phyloP scores from a whole-genome alignment of 2,888 invertebrate genomes.

The Tribolium freemani region DNA sequence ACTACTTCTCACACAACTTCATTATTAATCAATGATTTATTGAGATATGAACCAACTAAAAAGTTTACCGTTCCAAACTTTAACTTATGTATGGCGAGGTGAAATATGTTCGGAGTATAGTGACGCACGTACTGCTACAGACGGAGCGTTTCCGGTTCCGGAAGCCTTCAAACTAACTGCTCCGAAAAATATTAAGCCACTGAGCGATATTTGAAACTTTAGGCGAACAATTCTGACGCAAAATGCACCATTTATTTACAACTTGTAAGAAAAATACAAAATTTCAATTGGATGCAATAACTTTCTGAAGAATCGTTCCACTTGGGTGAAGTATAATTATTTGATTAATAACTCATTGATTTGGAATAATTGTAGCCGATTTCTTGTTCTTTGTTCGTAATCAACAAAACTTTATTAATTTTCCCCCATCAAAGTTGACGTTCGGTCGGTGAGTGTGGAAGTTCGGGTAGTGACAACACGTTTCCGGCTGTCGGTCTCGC shows the following conservation, averaged over 20 bases:
- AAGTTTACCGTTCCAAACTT: conserved; percentile 49
- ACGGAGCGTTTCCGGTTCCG: conserved; percentile 41
- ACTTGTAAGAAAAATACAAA: too few species aligned
- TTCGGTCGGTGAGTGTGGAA: conserved; percentile 34
- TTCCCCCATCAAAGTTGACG: conserved; percentile 40
- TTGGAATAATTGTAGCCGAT: conserved; percentile 26
- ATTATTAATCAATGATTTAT: conserved; percentile 64
- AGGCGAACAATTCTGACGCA: too few species aligned
- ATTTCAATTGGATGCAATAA: neutral
- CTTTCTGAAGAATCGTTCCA: neutral
- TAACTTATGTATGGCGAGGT: conserved; percentile 42
- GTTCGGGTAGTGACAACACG: conserved; percentile 42
- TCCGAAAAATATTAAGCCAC: conserved; percentile 12
- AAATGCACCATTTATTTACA: too few species aligned
- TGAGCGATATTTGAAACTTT: too few species aligned
- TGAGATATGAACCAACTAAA: conserved; percentile 54
- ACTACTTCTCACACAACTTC: conserved; percentile 41
- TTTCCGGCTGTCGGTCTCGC: conserved; percentile 45
- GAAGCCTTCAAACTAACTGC: conserved; percentile 24
- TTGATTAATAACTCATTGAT: conserved; percentile 8
- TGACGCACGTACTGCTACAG: conserved; percentile 40
- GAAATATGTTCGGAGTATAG: conserved; percentile 34
- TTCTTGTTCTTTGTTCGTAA: conserved; percentile 36
- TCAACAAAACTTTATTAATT: conserved; percentile 44
- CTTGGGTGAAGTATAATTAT: neutral